Evolutionary conservation across 2,888 invertebrate species (phyloP).

Genomic region (Antheraea assamensis): DNA sequence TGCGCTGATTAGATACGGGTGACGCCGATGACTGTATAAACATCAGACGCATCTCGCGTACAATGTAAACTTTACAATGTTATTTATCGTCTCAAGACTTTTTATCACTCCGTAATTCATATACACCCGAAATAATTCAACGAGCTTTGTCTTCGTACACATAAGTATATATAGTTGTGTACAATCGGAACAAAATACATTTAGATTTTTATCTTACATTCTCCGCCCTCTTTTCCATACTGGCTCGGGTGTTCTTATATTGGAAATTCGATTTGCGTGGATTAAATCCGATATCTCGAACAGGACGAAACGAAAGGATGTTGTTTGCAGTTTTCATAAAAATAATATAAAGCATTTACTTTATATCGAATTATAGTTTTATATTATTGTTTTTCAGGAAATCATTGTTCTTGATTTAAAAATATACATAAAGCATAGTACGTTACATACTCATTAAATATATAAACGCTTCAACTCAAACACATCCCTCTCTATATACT

Average conservation of each 20-base stretch:
- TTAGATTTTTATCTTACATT: not conserved
- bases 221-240: not conserved
- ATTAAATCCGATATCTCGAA: not conserved
- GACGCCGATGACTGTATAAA: slow-evolving; percentile 50
- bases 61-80: slow-evolving; percentile 10
- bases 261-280: not conserved
- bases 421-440: no score
- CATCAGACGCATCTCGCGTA: slow-evolving; percentile 45
- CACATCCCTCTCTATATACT: no score
- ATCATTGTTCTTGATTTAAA: no score
- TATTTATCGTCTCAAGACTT: not conserved
- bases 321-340: not conserved
- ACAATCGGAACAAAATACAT: not conserved
- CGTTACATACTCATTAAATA: no score
- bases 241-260: not conserved
- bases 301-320: not conserved
- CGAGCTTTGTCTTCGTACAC: not conserved
- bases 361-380: no score
- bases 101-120: not conserved
- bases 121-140: not conserved
- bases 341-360: no score
- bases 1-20: slow-evolving; percentile 75
- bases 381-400: no score
- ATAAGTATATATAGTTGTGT: not conserved
- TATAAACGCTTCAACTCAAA: no score